Conservation (phyloP, 1,140 invertebrate species). For the Atopsyche davidsoni region DNA sequence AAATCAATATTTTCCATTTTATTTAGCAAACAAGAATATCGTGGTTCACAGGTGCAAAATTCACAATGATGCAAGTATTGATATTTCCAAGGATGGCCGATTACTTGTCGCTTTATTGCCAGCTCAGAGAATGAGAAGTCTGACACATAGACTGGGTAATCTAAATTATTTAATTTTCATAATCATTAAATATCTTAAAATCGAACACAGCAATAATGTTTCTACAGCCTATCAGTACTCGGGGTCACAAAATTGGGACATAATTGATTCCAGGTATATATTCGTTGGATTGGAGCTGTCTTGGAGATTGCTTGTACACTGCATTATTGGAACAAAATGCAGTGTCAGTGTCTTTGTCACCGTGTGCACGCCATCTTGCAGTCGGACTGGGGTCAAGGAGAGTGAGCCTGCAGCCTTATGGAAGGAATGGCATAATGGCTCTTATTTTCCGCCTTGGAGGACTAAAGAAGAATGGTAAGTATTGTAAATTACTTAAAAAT, state of each 20-base stretch:
- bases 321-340: conserved; percentile 70
- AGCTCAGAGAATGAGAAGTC: conserved; percentile 53
- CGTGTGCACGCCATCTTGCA: conserved; percentile 66
- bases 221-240: no score
- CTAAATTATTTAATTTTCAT: background rate
- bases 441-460: conserved; percentile 54
- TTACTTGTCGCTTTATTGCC: conserved; percentile 69
- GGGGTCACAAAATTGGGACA: conserved; percentile 6
- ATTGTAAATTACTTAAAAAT: no score
- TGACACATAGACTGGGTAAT: conserved; percentile 62
- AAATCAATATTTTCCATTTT: no score
- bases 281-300: conserved; percentile 64
- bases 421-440: conserved; percentile 58
- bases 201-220: no score
- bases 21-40: conserved; percentile 70
- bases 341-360: conserved; percentile 77
- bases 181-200: background rate
- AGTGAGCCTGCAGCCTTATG: conserved; percentile 46
- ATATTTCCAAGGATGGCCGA: conserved; percentile 75
- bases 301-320: conserved; percentile 72
- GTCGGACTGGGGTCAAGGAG: conserved; percentile 69
- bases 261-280: conserved; percentile 67
- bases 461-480: conserved; percentile 28
- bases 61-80: conserved; percentile 81
- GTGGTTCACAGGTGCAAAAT: conserved; percentile 78